A percentile compares a stretch with the other conserved stretches of the same genome.
These are phyloP conservation scores for Zygothrica quintamaculata DNA, from an alignment of 2,888 invertebrate species.

Conservation along the genomic window DNA sequence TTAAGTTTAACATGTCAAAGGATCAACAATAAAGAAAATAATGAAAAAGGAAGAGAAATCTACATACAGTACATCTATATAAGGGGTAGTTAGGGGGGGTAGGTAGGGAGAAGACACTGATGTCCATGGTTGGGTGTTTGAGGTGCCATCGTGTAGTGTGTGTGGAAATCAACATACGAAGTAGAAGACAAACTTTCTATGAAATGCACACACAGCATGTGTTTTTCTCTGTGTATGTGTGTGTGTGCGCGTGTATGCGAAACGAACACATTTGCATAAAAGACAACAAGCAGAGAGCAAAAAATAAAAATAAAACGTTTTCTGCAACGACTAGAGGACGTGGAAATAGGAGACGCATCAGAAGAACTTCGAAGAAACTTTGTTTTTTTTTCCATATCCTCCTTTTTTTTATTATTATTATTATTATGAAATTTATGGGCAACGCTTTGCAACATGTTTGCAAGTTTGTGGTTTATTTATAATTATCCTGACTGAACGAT, in stretches of 20 bases:
- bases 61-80: conserved; percentile 7
- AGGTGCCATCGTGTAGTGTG: conserved; percentile 26
- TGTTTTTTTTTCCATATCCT: conserved; percentile 14
- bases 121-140: conserved; percentile 10
- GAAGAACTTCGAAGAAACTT: conserved; percentile 50
- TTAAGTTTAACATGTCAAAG: conserved; percentile 81
- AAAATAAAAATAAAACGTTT: conserved; percentile 64
- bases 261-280: conserved; percentile 74
- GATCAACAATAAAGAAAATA: conserved; percentile 62
- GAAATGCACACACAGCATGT: conserved; percentile 50
- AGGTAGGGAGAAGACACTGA: conserved; percentile 12
- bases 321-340: conserved; percentile 39
- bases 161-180: conserved; percentile 62
- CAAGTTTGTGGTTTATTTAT: conserved; percentile 80
- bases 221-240: conserved; percentile 4
- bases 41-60: conserved; percentile 19
- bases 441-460: conserved; percentile 66
- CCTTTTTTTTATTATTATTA: conserved; percentile 15
- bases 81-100: conserved; percentile 28
- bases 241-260: conserved; percentile 27
- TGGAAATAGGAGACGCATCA: conserved; percentile 28
- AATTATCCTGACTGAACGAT: conserved; percentile 64
- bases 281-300: conserved; percentile 47
- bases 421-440: conserved; percentile 57
- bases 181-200: conserved; percentile 61